Evolutionary conservation across 1,140 invertebrate species (phyloP).

Genomic region (Cardiocondyla obscurior): DNA sequence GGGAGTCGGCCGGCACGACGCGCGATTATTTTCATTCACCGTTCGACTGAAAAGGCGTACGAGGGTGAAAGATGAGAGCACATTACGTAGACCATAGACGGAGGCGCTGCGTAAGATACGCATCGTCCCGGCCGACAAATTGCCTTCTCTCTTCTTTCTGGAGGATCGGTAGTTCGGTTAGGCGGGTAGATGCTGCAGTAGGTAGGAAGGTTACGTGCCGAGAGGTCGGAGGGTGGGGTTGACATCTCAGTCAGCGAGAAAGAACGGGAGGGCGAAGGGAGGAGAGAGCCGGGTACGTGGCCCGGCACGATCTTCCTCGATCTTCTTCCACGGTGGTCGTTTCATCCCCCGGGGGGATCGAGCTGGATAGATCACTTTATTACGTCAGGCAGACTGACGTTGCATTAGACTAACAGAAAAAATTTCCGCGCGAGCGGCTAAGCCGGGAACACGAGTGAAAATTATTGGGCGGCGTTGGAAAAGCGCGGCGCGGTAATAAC

Average conservation of each 20-base stretch:
- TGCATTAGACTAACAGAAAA: constrained; percentile 35
- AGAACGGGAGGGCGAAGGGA: constrained; percentile 42
- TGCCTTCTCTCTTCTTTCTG: constrained; percentile 71
- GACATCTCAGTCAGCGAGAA: constrained; percentile 77
- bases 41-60: constrained; percentile 56
- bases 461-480: neutral
- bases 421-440: constrained; percentile 9
- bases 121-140: constrained; percentile 79
- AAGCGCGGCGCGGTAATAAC: neutral
- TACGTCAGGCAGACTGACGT: constrained; percentile 46
- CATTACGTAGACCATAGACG: constrained; percentile 73
- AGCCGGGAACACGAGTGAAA: neutral
- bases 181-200: constrained; percentile 64
- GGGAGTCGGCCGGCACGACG: neutral
- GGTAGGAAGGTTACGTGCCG: constrained; percentile 72
- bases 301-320: constrained; percentile 62
- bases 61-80: constrained; percentile 77
- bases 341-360: constrained; percentile 53
- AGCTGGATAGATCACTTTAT: constrained; percentile 64
- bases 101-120: constrained; percentile 77
- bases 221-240: constrained; percentile 69
- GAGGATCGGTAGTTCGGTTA: constrained; percentile 68
- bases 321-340: constrained; percentile 57
- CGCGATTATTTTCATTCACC: constrained; percentile 19
- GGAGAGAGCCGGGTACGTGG: constrained; percentile 19